Evolutionary conservation across 2,113 vertebrate genomes (phyloP).

Genomic region (Strix aluco): DNA sequence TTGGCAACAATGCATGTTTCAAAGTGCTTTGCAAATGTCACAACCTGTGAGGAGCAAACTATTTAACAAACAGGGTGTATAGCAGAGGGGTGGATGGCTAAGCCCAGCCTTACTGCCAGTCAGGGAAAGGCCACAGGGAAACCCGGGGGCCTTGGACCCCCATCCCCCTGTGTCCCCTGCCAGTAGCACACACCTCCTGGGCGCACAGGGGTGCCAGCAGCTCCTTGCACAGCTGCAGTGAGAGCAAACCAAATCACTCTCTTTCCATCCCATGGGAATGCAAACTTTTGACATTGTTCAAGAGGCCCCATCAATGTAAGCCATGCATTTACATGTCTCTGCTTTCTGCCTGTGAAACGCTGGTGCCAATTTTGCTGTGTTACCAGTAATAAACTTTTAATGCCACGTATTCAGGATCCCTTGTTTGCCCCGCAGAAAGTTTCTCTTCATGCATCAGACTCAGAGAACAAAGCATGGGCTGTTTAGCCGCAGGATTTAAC

Average conservation of each 20-base stretch:
- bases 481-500: constrained; percentile 36
- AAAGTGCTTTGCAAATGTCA: not conserved
- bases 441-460: not conserved
- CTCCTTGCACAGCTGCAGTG: not conserved
- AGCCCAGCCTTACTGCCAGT: not conserved
- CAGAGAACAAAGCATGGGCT: constrained; percentile 26
- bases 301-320: fast-evolving
- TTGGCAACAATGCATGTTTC: fast-evolving
- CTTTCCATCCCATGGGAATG: not conserved
- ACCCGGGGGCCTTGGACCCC: fast-evolving
- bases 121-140: not conserved
- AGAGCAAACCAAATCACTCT: not conserved
- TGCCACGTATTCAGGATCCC: not conserved
- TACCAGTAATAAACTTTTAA: not conserved
- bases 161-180: fast-evolving
- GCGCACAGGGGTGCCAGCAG: not conserved
- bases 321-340: not conserved
- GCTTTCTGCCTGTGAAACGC: not conserved
- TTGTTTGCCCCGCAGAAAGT: constrained; percentile 2
- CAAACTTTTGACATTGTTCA: not conserved
- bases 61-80: not conserved
- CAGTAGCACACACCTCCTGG: not conserved
- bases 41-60: not conserved
- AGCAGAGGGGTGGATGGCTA: fast-evolving
- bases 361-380: not conserved